phyloP scores from a whole-genome alignment of 2,888 invertebrate species.

The Cataglyphis cursor region DNA sequence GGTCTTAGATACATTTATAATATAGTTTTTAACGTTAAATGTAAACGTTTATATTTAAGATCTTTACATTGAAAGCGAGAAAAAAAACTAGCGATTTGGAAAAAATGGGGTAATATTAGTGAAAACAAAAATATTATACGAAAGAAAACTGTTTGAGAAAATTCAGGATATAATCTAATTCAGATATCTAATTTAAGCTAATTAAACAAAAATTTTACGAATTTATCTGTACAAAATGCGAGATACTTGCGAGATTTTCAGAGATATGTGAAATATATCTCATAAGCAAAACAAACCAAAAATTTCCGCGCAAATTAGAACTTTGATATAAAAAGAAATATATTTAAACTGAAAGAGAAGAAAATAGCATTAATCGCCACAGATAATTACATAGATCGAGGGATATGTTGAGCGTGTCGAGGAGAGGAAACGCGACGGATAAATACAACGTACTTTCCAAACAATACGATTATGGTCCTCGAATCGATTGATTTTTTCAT shows the following conservation, averaged over 20 bases:
- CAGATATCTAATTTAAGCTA: neutral
- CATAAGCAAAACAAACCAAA: neutral
- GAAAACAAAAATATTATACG: conserved; percentile 14
- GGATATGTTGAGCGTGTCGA: neutral
- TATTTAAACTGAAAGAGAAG: neutral
- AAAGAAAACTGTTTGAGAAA: neutral
- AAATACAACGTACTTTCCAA: conserved; percentile 48
- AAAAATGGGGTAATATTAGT: neutral
- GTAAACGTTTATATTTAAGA: conserved; percentile 11
- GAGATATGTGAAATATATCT: neutral
- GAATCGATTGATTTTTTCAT: conserved; percentile 44
- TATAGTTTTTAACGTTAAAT: conserved; percentile 32
- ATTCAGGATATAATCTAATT: neutral
- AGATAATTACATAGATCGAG: neutral
- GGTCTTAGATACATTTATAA: conserved; percentile 44
- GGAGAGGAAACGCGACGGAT: neutral
- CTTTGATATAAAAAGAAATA: neutral
- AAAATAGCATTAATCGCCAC: neutral
- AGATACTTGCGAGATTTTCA: neutral
- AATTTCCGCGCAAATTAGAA: neutral
- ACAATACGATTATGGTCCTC: conserved; percentile 34
- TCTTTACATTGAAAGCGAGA: conserved; percentile 7
- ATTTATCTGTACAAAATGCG: neutral
- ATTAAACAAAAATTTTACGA: neutral
- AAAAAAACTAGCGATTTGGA: conserved; percentile 1